Evolutionary conservation across 2,888 invertebrate genomes (phyloP), one percentile per base, ranked within the genome.

Genomic region (Dolomedes plantarius): DNA sequence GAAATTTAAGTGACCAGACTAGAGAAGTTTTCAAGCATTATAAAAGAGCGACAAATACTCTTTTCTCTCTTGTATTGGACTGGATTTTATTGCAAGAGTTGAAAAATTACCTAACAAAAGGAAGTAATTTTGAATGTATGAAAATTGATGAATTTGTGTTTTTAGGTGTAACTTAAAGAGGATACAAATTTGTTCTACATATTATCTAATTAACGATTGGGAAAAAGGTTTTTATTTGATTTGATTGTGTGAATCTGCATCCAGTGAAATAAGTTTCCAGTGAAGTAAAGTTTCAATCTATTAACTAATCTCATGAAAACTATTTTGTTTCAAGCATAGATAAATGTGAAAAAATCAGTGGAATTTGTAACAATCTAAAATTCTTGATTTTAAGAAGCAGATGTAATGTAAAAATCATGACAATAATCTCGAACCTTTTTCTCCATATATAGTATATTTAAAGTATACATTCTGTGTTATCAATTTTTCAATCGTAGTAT

Each of bases 41-140:
- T n/a, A 36, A 13, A 16, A 13, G 11, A 56, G 62, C 71, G 75
- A 75, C 82, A 56, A 62, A 31, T 82, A 82, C 71, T 74, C 75
- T 73, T 85, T 85, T 85, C 83, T 67, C 83, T 85, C 83, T 85
- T 85, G 83, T 85, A 77, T 85, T 85, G 77, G 83, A 85, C 83
- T 85, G 74, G 28, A 85, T 85, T 85, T 85, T 77, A 85, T 77
- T 85, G 77, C 83, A 85, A 85, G 83, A 85, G 83, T 72, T 77
- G 77, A 85, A 85, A 31, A 85, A 72, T 67, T 76, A 76, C 82
- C 71, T 77, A 77, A 73, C 56, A 56, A 62, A 77, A 76, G 46
- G 72, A 72, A 73, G 56, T 41, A 69, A 83, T 77, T 73, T 68
- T 67, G 67, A 74, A 82, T 77, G 77, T 83, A 67, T 85, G 77